Base-by-base conservation (phyloP, 2,888 invertebrate genomes). In the Ellobium chinense region DNA sequence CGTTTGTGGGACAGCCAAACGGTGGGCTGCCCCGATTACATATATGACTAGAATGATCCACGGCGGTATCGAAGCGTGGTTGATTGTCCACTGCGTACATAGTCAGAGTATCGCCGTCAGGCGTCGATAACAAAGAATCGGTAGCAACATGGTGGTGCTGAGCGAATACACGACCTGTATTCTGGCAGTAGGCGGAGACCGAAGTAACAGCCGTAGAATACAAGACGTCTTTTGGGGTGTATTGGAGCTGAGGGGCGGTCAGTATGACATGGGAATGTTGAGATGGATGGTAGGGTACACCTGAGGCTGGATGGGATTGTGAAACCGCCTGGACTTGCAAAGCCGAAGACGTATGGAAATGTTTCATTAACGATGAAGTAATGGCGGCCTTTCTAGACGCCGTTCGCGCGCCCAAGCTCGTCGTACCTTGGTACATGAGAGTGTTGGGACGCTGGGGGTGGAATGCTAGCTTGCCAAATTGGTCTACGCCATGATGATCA, bases 311-410 rank as follows among this genome's bases (percentile, higher is more conserved):
- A 1, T 34, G 60, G 14, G n/a, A 3, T n/a, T 14, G 36, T 4
- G 12, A 18, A 29, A 12, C 24, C 5, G 24, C n/a, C 9, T n/a
- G 18, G 1, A 14, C 2, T 18, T 36, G 60, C 14, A 27, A 1
- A 27, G 36, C 12, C 21, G 18, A 24, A n/a, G n/a, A n/a, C 7
- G 12, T 9, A 12, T 60, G 36, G 18, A 72, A 60, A 24, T 60
- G 34, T 27, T 72, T 60, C 72, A 60, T 37, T n/a, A 72, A 37
- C 37, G 36, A 72, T 1, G 60, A 72, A 1, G 72, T 36, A 2
- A 72, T 1, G 14, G 4, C 60, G 1, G 37, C 36, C 14, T 34
- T 36, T 58, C 60, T 31, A 18, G 36, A 58, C 58, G 7, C 1
- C 58, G n/a, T 36, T 24, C 12, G 3, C 24, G 4, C 0, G n/a